Evolutionary conservation across 2,888 invertebrate genomes (phyloP).

Genomic region (Heteromyza rotundicornis): DNA sequence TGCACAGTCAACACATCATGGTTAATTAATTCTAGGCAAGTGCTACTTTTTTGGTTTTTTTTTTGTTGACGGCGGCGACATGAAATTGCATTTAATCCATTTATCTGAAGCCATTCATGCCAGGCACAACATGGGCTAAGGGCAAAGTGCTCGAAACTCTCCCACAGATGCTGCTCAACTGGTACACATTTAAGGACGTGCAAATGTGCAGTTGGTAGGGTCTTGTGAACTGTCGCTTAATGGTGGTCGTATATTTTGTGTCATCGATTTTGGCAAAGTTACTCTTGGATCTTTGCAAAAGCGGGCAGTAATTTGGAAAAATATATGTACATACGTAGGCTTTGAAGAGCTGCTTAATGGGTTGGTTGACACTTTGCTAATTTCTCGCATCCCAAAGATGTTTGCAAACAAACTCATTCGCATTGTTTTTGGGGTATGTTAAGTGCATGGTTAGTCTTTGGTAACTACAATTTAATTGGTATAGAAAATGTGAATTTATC

Average conservation of each 20-base stretch:
- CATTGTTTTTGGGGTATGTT: too few species aligned
- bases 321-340: neutral
- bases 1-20: constrained; percentile 8
- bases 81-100: constrained; percentile 17
- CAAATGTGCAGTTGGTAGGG: neutral
- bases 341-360: neutral
- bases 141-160: too few species aligned
- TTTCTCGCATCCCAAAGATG: too few species aligned
- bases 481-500: too few species aligned
- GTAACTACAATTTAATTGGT: too few species aligned
- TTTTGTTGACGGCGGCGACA: neutral
- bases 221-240: constrained; percentile 32
- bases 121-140: too few species aligned
- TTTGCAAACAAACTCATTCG: too few species aligned
- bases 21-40: constrained; percentile 20
- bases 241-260: constrained; percentile 27
- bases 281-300: neutral
- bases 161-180: too few species aligned
- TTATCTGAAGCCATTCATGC: constrained; percentile 5
- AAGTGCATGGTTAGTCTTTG: too few species aligned
- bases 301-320: neutral
- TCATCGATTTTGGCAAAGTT: constrained; percentile 19
- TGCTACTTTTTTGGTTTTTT: neutral
- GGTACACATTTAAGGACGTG: too few species aligned
- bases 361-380: neutral